Conservation (phyloP, 2,797 vertebrate species). For the Hemibagrus guttatus region DNA sequence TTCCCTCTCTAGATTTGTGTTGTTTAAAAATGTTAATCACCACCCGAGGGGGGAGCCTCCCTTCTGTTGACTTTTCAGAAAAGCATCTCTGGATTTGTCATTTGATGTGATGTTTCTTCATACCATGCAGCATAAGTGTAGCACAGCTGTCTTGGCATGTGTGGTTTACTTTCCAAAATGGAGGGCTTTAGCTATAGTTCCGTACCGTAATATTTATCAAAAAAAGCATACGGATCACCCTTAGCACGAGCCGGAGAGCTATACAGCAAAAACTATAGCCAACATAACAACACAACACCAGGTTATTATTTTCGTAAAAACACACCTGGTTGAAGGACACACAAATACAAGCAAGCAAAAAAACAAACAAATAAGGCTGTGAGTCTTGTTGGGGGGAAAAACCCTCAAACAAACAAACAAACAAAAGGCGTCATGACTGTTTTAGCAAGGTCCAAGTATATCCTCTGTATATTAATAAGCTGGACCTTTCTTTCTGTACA, state of each 20-base stretch:
- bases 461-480: constrained; percentile 36
- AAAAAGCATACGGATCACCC: neutral
- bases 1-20: neutral
- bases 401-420: neutral
- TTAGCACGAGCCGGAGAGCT: constrained; percentile 6
- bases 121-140: constrained; percentile 17
- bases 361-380: neutral
- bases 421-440: constrained; percentile 11
- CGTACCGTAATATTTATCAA: constrained; percentile 5
- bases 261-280: neutral
- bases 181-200: neutral
- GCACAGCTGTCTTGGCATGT: constrained; percentile 26
- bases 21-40: neutral
- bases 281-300: neutral
- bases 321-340: neutral
- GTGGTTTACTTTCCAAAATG: constrained; percentile 22
- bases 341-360: neutral
- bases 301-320: neutral
- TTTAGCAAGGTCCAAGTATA: neutral
- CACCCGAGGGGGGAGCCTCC: neutral
- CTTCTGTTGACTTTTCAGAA: neutral
- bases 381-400: neutral
- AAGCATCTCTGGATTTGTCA: neutral
- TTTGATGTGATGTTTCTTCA: neutral
- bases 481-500: constrained; percentile 43